These are phyloP conservation scores for Amblyraja radiata DNA, from an alignment of 2,797 vertebrate species.

Conservation along the genomic window DNA sequence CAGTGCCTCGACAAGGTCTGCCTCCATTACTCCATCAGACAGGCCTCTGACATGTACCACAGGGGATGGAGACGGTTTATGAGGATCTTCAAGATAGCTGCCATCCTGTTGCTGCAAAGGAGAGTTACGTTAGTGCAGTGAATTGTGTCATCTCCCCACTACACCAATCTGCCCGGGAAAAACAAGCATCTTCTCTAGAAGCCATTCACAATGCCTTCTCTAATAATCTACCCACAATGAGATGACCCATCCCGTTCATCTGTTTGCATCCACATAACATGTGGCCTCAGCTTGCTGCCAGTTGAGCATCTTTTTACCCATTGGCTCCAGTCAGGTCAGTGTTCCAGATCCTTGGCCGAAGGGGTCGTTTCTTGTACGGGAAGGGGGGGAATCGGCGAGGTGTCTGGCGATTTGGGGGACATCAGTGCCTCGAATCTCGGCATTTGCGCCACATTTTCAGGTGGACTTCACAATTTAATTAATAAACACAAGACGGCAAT, in stretches of 20 bases:
- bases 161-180: not conserved
- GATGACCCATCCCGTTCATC: not conserved
- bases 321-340: no score
- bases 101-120: slow-evolving; percentile 60
- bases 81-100: slow-evolving; percentile 75
- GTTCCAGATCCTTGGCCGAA: no score
- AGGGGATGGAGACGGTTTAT: slow-evolving; percentile 85
- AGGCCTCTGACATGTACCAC: slow-evolving; percentile 89
- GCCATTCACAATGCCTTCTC: not conserved
- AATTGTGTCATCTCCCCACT: not conserved
- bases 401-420: no score
- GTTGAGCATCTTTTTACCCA: not conserved
- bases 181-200: not conserved
- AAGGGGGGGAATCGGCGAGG: no score
- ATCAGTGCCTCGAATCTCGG: no score
- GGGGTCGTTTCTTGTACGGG: no score
- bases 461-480: no score
- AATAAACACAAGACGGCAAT: no score
- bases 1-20: slow-evolving; percentile 85
- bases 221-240: not conserved
- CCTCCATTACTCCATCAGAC: slow-evolving; percentile 83
- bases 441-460: no score
- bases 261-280: not conserved
- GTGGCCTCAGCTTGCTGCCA: not conserved
- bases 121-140: not conserved